Conservation (phyloP, 2,113 vertebrate species). For the Aspidoscelis tigris region DNA sequence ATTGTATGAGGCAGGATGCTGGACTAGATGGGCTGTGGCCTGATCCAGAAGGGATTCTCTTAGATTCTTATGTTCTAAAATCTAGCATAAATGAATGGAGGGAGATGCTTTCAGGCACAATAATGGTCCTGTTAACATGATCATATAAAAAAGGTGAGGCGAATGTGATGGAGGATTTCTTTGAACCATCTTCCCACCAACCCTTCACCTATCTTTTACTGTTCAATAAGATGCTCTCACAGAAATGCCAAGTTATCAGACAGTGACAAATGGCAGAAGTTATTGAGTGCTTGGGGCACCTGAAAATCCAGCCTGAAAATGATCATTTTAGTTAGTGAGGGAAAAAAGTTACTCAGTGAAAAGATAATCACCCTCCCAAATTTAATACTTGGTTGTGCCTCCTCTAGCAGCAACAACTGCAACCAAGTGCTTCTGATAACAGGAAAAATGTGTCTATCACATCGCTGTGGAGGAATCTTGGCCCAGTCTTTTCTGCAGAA, state of each 20-base stretch:
- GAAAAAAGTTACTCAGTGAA: too few species aligned
- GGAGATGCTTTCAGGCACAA: background rate
- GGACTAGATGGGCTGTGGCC: too few species aligned
- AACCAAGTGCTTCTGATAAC: too few species aligned
- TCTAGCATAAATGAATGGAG: background rate
- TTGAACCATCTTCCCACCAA: background rate
- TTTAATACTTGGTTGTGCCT: too few species aligned
- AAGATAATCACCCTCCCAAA: too few species aligned
- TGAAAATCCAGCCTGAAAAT: background rate
- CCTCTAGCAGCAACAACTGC: too few species aligned
- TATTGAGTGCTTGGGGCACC: background rate
- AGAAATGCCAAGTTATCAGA: background rate
- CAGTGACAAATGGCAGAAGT: background rate
- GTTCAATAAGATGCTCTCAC: background rate
- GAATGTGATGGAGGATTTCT: background rate
- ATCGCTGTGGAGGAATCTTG: too few species aligned
- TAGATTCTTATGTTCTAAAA: background rate
- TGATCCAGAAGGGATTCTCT: too few species aligned
- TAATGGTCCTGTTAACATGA: background rate
- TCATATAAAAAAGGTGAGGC: background rate
- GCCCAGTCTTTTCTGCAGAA: too few species aligned
- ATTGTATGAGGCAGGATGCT: too few species aligned
- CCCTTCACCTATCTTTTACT: background rate
- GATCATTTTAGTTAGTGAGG: too few species aligned
- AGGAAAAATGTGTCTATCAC: too few species aligned